A percentile compares a stretch with the other conserved stretches of the same genome.
Conservation (phyloP, 2,797 vertebrate species). For the Erithacus rubecula region DNA sequence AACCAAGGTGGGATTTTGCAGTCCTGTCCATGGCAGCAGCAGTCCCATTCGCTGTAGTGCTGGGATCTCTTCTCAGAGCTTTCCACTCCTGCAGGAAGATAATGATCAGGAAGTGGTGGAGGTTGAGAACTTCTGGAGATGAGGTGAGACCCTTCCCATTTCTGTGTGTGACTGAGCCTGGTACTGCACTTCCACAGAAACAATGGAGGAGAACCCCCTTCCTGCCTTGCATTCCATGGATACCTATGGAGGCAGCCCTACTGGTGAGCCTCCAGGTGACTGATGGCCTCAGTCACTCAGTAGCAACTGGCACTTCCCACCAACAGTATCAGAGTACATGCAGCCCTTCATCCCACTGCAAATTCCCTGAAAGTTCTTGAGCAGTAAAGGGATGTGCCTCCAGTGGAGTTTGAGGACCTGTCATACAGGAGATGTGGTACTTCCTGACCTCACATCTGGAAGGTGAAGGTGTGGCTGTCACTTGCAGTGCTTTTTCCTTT, state of each 20-base stretch:
- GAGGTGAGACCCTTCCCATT: not conserved
- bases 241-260: not conserved
- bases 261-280: not conserved
- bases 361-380: not conserved
- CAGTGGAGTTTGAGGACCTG: not conserved
- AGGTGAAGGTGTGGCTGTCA: not conserved
- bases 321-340: rapidly evolving
- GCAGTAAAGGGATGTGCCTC: not conserved
- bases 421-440: not conserved
- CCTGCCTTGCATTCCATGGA: rapidly evolving
- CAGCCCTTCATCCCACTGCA: not conserved
- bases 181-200: not conserved
- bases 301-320: not conserved
- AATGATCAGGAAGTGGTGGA: not conserved
- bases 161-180: rapidly evolving
- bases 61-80: not conserved
- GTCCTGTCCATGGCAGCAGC: rapidly evolving
- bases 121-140: not conserved
- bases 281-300: not conserved
- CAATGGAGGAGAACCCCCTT: not conserved
- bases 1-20: not conserved
- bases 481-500: not conserved
- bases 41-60: too few relatives aligned
- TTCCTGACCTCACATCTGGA: rapidly evolving
- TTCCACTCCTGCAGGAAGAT: not conserved